Percentiles rank a stretch among this genome's conserved stretches.
Evolutionary conservation across 2,888 invertebrate genomes (phyloP).

Genomic region (Drosophila barbarae): DNA sequence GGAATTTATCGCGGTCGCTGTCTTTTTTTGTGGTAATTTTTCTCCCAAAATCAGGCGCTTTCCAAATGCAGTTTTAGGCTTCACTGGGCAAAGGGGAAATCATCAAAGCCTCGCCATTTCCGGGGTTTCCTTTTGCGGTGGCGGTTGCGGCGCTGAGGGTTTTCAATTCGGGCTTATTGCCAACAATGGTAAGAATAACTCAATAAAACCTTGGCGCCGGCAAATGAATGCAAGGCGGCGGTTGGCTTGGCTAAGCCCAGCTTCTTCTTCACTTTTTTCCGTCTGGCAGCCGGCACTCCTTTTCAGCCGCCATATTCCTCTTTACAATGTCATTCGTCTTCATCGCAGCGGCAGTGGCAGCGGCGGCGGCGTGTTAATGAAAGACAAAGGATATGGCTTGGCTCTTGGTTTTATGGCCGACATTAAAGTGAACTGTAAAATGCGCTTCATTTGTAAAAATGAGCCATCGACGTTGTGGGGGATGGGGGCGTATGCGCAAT

Average conservation of each 20-base stretch:
- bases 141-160: not conserved
- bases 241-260: conserved; percentile 11
- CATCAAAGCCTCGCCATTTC: conserved; percentile 41
- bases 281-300: conserved; percentile 9
- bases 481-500: conserved; percentile 43
- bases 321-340: conserved; percentile 36
- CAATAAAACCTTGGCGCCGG: conserved; percentile 39
- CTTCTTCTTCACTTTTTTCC: conserved; percentile 3
- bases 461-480: conserved; percentile 40
- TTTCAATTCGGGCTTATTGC: conserved; percentile 25
- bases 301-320: conserved; percentile 9
- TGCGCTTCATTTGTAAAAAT: conserved; percentile 54
- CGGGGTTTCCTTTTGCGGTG: conserved; percentile 5
- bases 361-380: conserved; percentile 37
- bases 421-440: conserved; percentile 57
- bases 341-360: conserved; percentile 15
- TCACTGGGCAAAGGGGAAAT: conserved; percentile 34
- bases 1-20: conserved; percentile 56
- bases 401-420: conserved; percentile 52
- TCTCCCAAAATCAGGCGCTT: conserved; percentile 18
- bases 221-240: conserved; percentile 44
- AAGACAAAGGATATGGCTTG: conserved; percentile 33
- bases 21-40: not conserved
- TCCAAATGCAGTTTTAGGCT: conserved; percentile 49
- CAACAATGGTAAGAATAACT: conserved; percentile 44